These are phyloP conservation scores for Anas acuta DNA, from an alignment of 2,797 vertebrate species.

Conservation along the genomic window DNA sequence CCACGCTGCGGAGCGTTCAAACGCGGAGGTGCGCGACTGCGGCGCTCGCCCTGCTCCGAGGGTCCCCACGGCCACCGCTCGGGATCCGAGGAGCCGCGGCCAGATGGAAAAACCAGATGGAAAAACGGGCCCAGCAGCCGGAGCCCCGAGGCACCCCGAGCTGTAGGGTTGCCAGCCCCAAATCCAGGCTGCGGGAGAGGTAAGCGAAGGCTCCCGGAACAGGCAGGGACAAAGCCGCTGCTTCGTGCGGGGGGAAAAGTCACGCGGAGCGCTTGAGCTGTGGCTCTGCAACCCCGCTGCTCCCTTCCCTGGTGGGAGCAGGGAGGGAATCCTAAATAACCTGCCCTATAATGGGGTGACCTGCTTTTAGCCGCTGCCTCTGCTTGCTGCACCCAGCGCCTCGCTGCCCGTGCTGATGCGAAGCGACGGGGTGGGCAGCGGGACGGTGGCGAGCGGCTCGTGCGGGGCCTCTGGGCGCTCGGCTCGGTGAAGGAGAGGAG, in stretches of 20 bases:
- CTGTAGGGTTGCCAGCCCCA: background rate
- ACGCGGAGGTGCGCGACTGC: background rate
- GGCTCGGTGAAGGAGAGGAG: background rate
- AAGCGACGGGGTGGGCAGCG: accelerated
- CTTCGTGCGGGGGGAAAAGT: background rate
- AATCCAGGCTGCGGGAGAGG: background rate
- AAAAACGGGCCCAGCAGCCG: background rate
- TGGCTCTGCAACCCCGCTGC: background rate
- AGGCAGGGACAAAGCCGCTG: accelerated
- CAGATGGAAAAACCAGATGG: background rate
- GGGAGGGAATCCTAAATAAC: background rate
- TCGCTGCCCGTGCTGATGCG: accelerated
- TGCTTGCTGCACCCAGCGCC: accelerated
- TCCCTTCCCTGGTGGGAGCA: accelerated
- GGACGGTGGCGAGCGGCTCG: background rate
- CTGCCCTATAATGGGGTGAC: accelerated
- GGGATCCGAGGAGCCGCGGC: background rate
- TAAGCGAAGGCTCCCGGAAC: background rate
- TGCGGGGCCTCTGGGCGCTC: accelerated
- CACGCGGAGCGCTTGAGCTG: background rate
- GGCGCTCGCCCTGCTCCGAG: background rate
- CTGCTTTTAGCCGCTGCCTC: background rate
- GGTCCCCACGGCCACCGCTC: background rate
- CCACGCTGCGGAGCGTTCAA: accelerated
- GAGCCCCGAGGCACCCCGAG: background rate